Base-by-base conservation (phyloP, 2,888 invertebrate genomes). In the Tetranychus piercei region DNA sequence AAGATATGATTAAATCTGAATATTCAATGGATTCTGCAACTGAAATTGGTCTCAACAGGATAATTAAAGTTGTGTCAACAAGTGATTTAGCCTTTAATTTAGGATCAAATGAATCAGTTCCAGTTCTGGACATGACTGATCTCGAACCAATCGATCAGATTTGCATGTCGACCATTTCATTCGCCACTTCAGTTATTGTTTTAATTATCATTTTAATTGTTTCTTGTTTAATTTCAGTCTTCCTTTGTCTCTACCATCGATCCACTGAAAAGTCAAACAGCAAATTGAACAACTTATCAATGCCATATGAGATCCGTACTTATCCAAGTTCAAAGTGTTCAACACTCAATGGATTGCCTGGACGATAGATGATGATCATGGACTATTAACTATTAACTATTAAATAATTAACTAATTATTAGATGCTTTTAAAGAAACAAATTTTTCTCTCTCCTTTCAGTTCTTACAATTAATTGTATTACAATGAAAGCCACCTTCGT, bases 101-200 rank as follows among this genome's bases (percentile, higher is more conserved):
- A 74, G 90, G 71, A 23, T 65, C 69, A 11, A 75, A 77, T 66
- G 76, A 77, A 44, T 72, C 73, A 3, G 67, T 73, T 2, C 73
- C 77, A 4, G 72, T 77, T 15, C 74, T 76, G 22, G 74, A 77
- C 44, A 74, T 73, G 44, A 74, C 74, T n/a, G 65, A 72, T 45
- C n/a, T 22, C n/a, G 43, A n/a, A n/a, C 66, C 15, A 69, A 69
- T 22, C 44, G 76, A 78, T 34, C 84, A 92, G 77, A 92, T 94
- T 78, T 94, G 93, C 83, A 92, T 94, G 92, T 92, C 93, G 0
- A 92, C 92, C 6, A 90, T 92, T n/a, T 92, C 93, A 15, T 94
- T 94, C 81, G 90, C 92, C 65, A 89, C 91, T 55, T 91, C 92
- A 44, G 85, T 94, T 44, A 87, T 92, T 73, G 87, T 93, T 72